A percentile compares a stretch with the other conserved stretches of the same genome.
These are phyloP conservation scores for Gambusia holbrooki DNA, from an alignment of 2,113 vertebrate genomes.

Conservation along the genomic window DNA sequence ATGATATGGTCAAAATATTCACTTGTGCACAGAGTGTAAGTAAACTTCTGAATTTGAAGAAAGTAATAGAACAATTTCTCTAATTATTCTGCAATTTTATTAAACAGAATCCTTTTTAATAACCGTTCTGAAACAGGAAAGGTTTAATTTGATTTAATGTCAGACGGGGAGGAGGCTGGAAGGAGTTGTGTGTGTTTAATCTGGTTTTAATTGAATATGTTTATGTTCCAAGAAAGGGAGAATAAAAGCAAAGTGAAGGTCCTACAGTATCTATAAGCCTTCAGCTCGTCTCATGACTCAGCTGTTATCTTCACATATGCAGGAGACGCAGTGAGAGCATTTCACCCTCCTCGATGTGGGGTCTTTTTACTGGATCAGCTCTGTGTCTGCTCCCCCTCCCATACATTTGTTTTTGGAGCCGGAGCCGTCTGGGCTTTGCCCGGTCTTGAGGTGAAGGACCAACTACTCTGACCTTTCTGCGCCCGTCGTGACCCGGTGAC, in stretches of 20 bases:
- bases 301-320: constrained; percentile 17
- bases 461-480: constrained; percentile 50
- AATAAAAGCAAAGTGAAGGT: not conserved
- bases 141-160: not conserved
- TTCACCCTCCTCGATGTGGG: not conserved
- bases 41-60: no score
- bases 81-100: not conserved
- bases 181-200: no score
- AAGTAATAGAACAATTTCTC: not conserved
- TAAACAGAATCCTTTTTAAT: not conserved
- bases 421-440: constrained; percentile 53
- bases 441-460: constrained; percentile 54
- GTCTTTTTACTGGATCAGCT: constrained; percentile 2
- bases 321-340: not conserved
- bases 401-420: constrained; percentile 63
- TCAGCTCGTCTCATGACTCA: not conserved
- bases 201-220: not conserved
- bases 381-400: not conserved
- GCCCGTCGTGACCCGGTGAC: constrained; percentile 42
- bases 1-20: no score
- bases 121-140: not conserved
- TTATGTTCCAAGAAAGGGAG: not conserved
- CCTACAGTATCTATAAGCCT: not conserved
- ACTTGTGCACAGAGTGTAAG: no score
- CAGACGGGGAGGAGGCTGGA: no score